phyloP scores from a whole-genome alignment of 2,113 vertebrate species.

The Mohoua ochrocephala region DNA sequence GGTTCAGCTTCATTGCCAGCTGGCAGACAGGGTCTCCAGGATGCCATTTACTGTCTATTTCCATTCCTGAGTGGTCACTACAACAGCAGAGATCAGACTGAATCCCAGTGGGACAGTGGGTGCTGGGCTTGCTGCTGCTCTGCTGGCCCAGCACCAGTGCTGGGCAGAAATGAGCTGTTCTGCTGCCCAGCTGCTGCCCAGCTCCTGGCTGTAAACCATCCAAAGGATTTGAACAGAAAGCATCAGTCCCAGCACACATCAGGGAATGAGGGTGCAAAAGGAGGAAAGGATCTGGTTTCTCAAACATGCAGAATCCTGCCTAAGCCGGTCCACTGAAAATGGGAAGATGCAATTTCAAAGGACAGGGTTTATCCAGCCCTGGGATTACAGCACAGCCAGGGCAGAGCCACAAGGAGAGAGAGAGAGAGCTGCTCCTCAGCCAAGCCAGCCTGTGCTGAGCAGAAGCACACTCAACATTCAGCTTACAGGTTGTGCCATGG shows the following conservation, averaged over 20 bases:
- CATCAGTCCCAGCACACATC: not conserved
- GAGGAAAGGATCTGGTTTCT: not conserved
- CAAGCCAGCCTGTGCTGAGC: not conserved
- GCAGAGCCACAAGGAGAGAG: not conserved
- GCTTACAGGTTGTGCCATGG: not conserved
- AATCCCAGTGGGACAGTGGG: not conserved
- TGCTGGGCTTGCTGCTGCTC: not conserved
- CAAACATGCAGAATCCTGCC: not conserved
- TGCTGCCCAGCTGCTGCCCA: not conserved
- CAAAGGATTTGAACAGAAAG: not conserved
- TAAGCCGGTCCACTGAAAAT: not conserved
- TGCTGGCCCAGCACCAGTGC: not conserved
- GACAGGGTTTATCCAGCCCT: not conserved
- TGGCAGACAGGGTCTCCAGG: not conserved
- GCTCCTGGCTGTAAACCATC: not conserved
- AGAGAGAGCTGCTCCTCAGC: not conserved
- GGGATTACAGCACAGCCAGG: not conserved
- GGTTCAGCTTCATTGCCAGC: not conserved
- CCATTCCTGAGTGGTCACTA: not conserved
- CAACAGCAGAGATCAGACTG: not conserved
- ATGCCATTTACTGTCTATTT: not conserved
- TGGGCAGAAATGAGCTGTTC: not conserved
- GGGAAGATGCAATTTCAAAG: not conserved
- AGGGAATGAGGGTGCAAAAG: not conserved
- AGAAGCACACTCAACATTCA: not conserved